phyloP scores from a whole-genome alignment of 92 coral and sea anemone genomes.

The Nematostella vectensis region DNA sequence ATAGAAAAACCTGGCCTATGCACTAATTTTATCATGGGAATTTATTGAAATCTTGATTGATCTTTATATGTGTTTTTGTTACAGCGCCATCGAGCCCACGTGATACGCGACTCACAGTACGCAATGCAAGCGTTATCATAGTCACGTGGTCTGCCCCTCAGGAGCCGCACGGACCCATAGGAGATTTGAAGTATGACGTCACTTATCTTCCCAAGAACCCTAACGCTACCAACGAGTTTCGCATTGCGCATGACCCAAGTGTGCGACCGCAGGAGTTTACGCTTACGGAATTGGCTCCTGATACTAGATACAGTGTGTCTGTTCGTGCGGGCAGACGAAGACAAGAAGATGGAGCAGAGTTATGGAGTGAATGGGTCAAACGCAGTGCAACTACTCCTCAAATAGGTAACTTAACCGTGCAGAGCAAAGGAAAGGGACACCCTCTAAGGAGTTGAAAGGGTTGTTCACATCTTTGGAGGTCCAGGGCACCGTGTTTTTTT shows the following conservation, averaged over 20 bases:
- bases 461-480: no score
- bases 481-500: no score
- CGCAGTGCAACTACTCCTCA: slow-evolving; percentile 45
- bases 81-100: slow-evolving; percentile 67
- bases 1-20: no score
- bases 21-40: no score
- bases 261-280: slow-evolving; percentile 27
- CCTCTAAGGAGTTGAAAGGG: no score
- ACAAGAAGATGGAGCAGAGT: slow-evolving; percentile 29
- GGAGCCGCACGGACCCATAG: slow-evolving; percentile 52
- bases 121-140: slow-evolving; percentile 30
- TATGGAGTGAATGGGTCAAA: slow-evolving; percentile 46
- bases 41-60: no score
- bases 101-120: slow-evolving; percentile 19
- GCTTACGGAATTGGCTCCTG: slow-evolving; percentile 38
- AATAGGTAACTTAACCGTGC: slow-evolving; percentile 57
- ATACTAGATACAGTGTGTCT: slow-evolving; percentile 41
- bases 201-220: slow-evolving; percentile 22
- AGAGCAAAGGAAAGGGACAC: no score
- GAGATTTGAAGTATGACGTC: slow-evolving; percentile 46
- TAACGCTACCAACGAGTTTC: slow-evolving; percentile 25
- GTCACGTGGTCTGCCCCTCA: slow-evolving; percentile 59
- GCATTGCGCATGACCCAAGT: slow-evolving; percentile 16
- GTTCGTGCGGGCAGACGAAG: slow-evolving; percentile 66
- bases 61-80: no score